Conservation (phyloP, 2,797 vertebrate species). For the Agapornis canus region DNA sequence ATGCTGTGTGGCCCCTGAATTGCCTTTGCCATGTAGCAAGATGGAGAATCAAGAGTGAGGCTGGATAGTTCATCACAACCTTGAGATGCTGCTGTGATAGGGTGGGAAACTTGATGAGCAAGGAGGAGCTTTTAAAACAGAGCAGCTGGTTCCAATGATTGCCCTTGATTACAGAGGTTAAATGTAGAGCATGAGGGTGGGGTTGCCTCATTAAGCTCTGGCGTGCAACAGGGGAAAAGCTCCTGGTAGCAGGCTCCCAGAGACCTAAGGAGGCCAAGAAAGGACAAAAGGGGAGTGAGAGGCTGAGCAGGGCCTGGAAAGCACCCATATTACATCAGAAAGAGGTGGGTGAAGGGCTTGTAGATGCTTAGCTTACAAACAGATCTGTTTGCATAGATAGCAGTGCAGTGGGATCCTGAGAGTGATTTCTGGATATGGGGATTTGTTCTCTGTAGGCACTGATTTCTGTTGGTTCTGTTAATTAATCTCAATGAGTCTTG, state of each 20-base stretch:
- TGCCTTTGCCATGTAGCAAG: background rate
- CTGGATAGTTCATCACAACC: background rate
- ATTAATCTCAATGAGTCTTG: rapidly evolving
- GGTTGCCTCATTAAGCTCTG: rapidly evolving
- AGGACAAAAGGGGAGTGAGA: too few relatives aligned
- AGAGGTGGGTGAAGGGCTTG: background rate
- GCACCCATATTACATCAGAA: rapidly evolving
- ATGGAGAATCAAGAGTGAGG: background rate
- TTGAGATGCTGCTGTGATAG: background rate
- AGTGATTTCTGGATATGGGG: background rate
- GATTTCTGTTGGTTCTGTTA: background rate
- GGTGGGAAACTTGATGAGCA: background rate
- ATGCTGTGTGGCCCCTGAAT: background rate
- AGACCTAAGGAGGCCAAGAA: rapidly evolving
- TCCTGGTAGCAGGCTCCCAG: rapidly evolving
- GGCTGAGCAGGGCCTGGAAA: background rate
- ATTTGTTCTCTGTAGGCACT: background rate
- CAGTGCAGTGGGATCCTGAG: background rate
- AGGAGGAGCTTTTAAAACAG: background rate
- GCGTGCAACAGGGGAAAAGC: rapidly evolving
- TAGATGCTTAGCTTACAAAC: background rate
- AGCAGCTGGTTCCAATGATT: background rate
- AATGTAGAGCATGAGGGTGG: background rate
- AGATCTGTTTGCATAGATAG: rapidly evolving
- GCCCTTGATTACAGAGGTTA: background rate